phyloP scores from a whole-genome alignment of 1,140 invertebrate species.

The Cydia fagiglandana region DNA sequence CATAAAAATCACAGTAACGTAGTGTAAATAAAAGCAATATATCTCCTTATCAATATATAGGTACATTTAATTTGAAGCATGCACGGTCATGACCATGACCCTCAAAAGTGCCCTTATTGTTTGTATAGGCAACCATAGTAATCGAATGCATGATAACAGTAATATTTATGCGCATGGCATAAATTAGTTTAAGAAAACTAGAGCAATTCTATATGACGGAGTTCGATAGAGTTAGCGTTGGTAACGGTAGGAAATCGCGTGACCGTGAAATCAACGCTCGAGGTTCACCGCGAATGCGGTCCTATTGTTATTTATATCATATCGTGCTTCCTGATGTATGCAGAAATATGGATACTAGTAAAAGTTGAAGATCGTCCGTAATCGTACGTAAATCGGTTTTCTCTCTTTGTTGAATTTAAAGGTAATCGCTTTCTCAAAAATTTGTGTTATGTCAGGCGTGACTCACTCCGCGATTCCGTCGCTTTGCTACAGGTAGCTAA shows the following conservation, averaged over 20 bases:
- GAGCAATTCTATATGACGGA: constrained; percentile 15
- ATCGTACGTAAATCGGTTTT: too few relatives aligned
- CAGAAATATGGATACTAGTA: background rate
- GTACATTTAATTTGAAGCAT: background rate
- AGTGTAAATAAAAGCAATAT: background rate
- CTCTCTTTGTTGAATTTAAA: too few relatives aligned
- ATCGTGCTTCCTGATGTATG: background rate
- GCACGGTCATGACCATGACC: background rate
- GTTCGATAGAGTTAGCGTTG: constrained; percentile 21
- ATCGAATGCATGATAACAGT: background rate
- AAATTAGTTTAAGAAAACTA: background rate
- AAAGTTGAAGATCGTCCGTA: too few relatives aligned
- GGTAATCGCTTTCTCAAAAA: too few relatives aligned
- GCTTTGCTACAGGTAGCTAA: too few relatives aligned
- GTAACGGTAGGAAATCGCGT: constrained; percentile 29
- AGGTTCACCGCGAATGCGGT: constrained; percentile 19
- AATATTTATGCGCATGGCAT: background rate
- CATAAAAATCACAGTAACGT: background rate
- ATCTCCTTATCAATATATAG: background rate
- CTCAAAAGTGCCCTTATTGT: background rate
- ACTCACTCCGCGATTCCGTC: too few relatives aligned
- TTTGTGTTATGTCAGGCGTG: too few relatives aligned
- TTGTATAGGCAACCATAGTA: background rate
- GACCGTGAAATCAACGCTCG: constrained; percentile 20
- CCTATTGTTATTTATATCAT: constrained; percentile 15